Percentiles rank a stretch among this genome's conserved stretches.
These are phyloP conservation scores for Drosophila recens DNA, from an alignment of 2,888 invertebrate species.

Conservation along the genomic window DNA sequence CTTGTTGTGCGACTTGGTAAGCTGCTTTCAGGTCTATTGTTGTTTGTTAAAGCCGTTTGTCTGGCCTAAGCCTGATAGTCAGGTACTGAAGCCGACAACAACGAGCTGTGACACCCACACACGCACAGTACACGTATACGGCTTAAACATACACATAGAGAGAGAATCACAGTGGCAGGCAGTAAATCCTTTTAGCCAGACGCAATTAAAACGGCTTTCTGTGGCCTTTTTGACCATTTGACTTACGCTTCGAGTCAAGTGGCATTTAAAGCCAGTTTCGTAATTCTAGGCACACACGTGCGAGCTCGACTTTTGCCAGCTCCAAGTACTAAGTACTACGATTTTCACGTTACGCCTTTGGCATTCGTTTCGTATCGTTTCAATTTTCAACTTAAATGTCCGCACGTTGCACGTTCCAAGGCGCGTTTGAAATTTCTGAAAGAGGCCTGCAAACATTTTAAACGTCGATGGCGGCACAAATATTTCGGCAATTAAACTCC, in stretches of 20 bases:
- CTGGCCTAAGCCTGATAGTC: slow-evolving; percentile 23
- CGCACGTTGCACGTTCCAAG: slow-evolving; percentile 34
- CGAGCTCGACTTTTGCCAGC: neutral
- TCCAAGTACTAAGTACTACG: slow-evolving; percentile 15
- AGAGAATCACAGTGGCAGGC: neutral
- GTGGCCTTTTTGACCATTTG: slow-evolving; percentile 45
- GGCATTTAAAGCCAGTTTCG: slow-evolving; percentile 20
- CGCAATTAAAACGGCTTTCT: slow-evolving; percentile 65
- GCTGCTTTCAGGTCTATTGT: slow-evolving; percentile 50
- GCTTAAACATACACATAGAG: slow-evolving; percentile 25
- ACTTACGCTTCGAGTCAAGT: slow-evolving; percentile 48
- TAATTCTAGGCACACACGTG: slow-evolving; percentile 33
- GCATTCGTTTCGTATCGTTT: neutral
- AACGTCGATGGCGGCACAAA: slow-evolving; percentile 51
- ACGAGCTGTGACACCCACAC: slow-evolving; percentile 28
- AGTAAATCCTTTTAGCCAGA: slow-evolving; percentile 57
- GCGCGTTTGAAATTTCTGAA: slow-evolving; percentile 31
- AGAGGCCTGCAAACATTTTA: slow-evolving; percentile 44
- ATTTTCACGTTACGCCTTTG: slow-evolving; percentile 38
- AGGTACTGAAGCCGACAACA: slow-evolving; percentile 3
- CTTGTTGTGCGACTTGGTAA: slow-evolving; percentile 36
- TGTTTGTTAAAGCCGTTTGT: slow-evolving; percentile 40
- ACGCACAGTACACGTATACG: slow-evolving; percentile 32
- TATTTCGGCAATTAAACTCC: slow-evolving; percentile 71
- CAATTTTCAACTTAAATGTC: slow-evolving; percentile 21